Percentiles rank a stretch among this genome's conserved stretches.
These are phyloP conservation scores for Netelia virgata DNA, from an alignment of 2,888 invertebrate species.

Conservation along the genomic window DNA sequence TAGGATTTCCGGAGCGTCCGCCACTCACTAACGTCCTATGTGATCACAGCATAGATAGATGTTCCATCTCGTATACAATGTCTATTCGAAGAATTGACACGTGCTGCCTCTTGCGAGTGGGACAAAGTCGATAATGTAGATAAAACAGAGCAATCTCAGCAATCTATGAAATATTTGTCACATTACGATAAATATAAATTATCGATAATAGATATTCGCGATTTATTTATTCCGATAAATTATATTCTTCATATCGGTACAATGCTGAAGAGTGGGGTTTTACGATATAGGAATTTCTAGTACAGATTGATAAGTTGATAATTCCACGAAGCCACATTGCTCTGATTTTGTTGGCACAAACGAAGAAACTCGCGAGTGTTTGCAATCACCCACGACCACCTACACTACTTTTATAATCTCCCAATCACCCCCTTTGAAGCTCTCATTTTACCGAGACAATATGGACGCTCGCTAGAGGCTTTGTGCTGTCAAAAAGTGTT, in stretches of 20 bases:
- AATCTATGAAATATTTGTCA: too few species aligned
- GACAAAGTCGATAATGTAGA: neutral
- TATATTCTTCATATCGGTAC: neutral
- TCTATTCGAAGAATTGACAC: neutral
- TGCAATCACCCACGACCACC: too few species aligned
- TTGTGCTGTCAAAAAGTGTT: conserved; percentile 68
- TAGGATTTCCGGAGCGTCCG: neutral
- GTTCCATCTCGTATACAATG: neutral
- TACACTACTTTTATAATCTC: neutral
- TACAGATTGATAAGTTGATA: conserved; percentile 8
- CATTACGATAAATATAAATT: too few species aligned
- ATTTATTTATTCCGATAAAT: too few species aligned
- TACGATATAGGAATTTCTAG: neutral
- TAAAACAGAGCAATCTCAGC: neutral
- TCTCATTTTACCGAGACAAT: conserved; percentile 53
- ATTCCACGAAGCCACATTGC: conserved; percentile 17
- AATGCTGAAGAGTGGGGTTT: neutral
- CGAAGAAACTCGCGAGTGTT: neutral
- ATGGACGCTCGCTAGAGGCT: conserved; percentile 69
- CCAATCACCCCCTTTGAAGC: neutral
- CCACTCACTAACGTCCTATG: neutral
- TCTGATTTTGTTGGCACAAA: neutral
- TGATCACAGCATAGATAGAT: neutral
- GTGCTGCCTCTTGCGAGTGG: neutral
- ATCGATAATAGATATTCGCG: too few species aligned